Evolutionary conservation across 1,140 invertebrate genomes (phyloP).

Genomic region (Asobara japonica): DNA sequence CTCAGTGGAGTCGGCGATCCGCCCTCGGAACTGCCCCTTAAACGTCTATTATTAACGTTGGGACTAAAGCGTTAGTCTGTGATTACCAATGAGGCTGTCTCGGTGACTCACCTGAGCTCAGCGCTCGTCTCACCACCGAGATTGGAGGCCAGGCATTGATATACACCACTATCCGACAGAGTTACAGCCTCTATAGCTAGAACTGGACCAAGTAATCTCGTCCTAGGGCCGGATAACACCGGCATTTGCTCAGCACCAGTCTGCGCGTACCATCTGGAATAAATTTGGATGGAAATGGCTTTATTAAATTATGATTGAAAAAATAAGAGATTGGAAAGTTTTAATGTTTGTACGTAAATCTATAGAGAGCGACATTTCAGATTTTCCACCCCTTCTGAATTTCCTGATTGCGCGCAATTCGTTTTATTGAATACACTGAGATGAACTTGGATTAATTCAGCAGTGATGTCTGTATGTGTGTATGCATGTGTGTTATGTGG

Average conservation of each 20-base stretch:
- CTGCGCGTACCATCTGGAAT: constrained; percentile 74
- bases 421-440: too few species aligned
- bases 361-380: too few species aligned
- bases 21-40: not conserved
- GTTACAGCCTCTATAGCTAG: constrained; percentile 78
- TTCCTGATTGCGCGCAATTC: too few species aligned
- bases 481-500: too few species aligned
- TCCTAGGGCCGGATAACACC: constrained; percentile 73
- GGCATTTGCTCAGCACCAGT: constrained; percentile 73
- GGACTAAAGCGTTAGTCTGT: not conserved
- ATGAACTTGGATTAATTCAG: too few species aligned
- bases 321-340: not conserved
- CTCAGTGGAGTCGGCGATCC: not conserved
- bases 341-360: too few species aligned
- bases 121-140: constrained; percentile 76
- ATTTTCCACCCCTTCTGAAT: too few species aligned
- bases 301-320: not conserved
- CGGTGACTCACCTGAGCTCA: constrained; percentile 66
- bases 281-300: not conserved
- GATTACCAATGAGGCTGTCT: not conserved
- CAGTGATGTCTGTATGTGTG: too few species aligned
- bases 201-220: constrained; percentile 74
- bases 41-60: not conserved
- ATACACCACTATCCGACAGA: constrained; percentile 75
- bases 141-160: constrained; percentile 76